phyloP scores from a whole-genome alignment of 2,113 vertebrate genomes.

The Forbesichthys papilliferus region DNA sequence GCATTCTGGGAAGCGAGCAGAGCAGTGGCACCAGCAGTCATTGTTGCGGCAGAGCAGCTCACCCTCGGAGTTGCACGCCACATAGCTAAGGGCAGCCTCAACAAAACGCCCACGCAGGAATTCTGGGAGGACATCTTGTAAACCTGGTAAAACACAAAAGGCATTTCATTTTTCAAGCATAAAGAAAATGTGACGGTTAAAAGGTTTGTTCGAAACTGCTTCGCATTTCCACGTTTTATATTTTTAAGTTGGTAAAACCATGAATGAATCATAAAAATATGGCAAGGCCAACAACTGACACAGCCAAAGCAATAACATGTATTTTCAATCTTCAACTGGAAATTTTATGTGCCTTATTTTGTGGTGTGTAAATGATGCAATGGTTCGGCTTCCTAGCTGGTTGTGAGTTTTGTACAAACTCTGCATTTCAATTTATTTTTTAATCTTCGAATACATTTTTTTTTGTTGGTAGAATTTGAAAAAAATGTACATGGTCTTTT shows the following conservation, averaged over 20 bases:
- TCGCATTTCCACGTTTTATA: no score
- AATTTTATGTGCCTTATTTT: background rate
- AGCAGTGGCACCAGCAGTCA: constrained; percentile 94
- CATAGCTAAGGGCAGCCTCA: constrained; percentile 92
- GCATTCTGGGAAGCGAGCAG: constrained; percentile 85
- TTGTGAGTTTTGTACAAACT: no score
- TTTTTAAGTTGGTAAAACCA: no score
- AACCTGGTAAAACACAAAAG: constrained; percentile 72
- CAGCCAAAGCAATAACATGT: no score
- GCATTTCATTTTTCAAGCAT: background rate
- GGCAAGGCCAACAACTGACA: no score
- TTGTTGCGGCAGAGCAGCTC: constrained; percentile 88
- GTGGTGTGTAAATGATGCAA: background rate
- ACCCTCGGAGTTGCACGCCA: constrained; percentile 92
- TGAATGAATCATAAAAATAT: no score
- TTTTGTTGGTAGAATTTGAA: background rate
- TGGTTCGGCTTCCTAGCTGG: background rate
- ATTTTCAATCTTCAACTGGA: background rate
- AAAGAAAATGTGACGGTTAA: no score
- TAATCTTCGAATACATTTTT: no score
- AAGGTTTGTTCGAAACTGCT: no score
- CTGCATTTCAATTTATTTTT: no score
- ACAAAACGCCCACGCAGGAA: constrained; percentile 90
- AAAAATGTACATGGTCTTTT: background rate
- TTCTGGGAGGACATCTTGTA: constrained; percentile 91